Conservation (phyloP, 1,140 invertebrate species). For the Notospermus geniculatus region DNA sequence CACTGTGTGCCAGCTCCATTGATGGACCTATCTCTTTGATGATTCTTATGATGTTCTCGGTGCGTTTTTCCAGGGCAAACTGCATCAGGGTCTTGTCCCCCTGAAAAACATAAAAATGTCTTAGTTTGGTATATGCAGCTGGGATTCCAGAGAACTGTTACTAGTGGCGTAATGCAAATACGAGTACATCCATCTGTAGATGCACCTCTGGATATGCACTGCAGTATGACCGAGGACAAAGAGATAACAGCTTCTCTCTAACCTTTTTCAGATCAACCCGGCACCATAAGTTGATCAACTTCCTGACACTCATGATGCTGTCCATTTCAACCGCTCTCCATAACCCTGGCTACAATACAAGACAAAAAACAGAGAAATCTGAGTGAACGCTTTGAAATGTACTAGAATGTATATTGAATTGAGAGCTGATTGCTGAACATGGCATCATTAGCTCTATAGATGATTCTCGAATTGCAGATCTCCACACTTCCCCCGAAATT, state of each 20-base stretch:
- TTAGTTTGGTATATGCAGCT: too few relatives aligned
- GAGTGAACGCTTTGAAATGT: too few relatives aligned
- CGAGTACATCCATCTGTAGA: not conserved
- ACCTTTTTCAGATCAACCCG: constrained; percentile 35
- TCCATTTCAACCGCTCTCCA: constrained; percentile 39
- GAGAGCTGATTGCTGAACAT: too few relatives aligned
- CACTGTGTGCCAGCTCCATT: constrained; percentile 42
- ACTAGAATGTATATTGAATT: too few relatives aligned
- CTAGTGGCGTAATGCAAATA: too few relatives aligned
- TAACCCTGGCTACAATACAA: constrained; percentile 33
- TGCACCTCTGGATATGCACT: not conserved
- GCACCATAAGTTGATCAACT: constrained; percentile 40
- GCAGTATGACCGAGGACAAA: not conserved
- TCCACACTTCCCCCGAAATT: too few relatives aligned
- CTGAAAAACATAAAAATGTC: constrained; percentile 22
- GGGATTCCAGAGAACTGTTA: too few relatives aligned
- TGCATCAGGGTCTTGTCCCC: constrained; percentile 34
- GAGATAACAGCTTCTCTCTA: not conserved
- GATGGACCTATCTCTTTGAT: constrained; percentile 37
- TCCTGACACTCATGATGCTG: constrained; percentile 36
- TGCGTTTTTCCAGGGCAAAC: constrained; percentile 32
- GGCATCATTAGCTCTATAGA: too few relatives aligned
- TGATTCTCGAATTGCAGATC: too few relatives aligned
- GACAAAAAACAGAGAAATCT: too few relatives aligned
- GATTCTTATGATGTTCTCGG: constrained; percentile 37